Base-by-base conservation (phyloP, 2,797 vertebrate species). In the Silurus aristotelis region DNA sequence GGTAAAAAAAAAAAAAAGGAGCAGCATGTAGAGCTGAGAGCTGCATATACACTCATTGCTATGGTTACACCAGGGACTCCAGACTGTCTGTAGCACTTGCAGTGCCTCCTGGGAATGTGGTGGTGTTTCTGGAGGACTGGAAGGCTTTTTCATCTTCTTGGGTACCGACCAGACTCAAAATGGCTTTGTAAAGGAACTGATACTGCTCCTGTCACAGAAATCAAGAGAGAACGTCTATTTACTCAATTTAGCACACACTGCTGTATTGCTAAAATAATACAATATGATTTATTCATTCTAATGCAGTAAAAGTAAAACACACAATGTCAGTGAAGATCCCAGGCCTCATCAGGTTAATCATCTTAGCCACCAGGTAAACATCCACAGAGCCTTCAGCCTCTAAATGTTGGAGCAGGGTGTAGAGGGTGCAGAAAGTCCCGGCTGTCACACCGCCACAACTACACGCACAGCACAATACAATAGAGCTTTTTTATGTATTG, bases 131-230 rank as follows among this genome's bases (percentile, higher is more conserved):
- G 46, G 96, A 92, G 17, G 95, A 96, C 85, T 94, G 94, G 9
- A 96, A 94, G 3, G 95, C 95, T 85, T 95, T 95, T 91, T 97
- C 93, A 55, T 98, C 97, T 91, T 98, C 97, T 87, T 96, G 96
- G 10, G 95, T 96, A 89, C 96, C 95, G 77, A 99, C 95, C 46
- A 99, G 96, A 93, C 97, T 99, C 91, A 99, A 96, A 90, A 99
- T 94, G 84, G 97, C 96, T 95, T 95, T 96, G 94, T 99, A 99
- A 82, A 99, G 95, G 92, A 99, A 98, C 92, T 98, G 97, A 90
- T 96, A 98, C 90, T 98, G 97, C 22, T 99, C 98, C 98, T 99
- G 90, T 85, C 84, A 90, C 76, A 86, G 25, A 90, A 90, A 82
- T 15, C 43, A 84, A 4, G 25, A 79, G 63, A 58, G 58, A 84